A percentile compares a stretch with the other conserved stretches of the same genome.
Conservation (phyloP, 2,888 invertebrate genomes). For the Acleris sparsana region DNA sequence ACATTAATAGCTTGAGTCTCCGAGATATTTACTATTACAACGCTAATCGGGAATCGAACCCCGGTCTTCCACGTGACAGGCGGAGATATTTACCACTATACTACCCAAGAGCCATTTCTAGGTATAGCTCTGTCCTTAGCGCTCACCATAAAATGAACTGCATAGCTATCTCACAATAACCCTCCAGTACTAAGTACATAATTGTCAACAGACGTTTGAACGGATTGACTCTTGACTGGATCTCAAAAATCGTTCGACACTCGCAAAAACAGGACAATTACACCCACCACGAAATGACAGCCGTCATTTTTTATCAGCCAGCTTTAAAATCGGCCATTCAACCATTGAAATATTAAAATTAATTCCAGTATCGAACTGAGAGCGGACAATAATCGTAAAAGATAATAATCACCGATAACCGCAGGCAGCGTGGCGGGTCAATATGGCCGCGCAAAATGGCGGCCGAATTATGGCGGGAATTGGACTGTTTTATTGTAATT, state of each 20-base stretch:
- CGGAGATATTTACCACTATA: no score
- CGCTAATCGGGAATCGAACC: no score
- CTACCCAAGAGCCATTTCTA: no score
- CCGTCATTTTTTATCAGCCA: slow-evolving; percentile 34
- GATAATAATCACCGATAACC: slow-evolving; percentile 49
- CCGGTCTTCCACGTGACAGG: no score
- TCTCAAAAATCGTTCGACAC: background rate
- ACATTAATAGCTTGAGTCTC: no score
- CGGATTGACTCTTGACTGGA: no score
- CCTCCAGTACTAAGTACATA: no score
- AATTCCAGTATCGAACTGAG: slow-evolving; percentile 43
- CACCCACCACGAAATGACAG: background rate
- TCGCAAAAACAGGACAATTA: slow-evolving; percentile 3
- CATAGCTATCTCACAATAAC: no score
- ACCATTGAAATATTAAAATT: slow-evolving; percentile 43
- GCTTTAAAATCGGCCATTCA: slow-evolving; percentile 39
- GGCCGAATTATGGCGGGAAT: slow-evolving; percentile 16
- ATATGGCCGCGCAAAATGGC: slow-evolving; percentile 30
- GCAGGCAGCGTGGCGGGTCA: slow-evolving; percentile 42
- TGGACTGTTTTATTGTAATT: slow-evolving; percentile 2
- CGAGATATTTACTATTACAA: no score
- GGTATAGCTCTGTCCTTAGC: no score
- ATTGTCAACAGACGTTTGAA: background rate
- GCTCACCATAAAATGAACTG: no score
- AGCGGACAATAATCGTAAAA: slow-evolving; percentile 49